These are phyloP conservation scores for Hemiscyllium ocellatum DNA, from an alignment of 2,113 vertebrate species.

Conservation along the genomic window DNA sequence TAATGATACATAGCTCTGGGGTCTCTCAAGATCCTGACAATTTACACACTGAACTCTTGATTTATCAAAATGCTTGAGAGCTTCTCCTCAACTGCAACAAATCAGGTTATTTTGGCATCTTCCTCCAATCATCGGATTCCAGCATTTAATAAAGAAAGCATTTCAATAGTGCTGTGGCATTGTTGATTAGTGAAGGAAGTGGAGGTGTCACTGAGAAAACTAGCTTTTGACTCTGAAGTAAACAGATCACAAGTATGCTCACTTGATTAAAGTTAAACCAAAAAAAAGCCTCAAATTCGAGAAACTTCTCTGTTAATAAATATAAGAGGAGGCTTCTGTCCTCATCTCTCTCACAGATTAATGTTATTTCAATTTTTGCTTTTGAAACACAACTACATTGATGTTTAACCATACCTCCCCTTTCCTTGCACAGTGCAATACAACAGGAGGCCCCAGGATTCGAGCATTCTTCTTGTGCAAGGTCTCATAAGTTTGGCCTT, in stretches of 20 bases:
- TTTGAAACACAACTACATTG: neutral
- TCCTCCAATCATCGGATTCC: neutral
- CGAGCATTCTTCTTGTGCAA: slow-evolving; percentile 78
- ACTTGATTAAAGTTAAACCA: neutral
- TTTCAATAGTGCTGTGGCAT: neutral
- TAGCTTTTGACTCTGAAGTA: neutral
- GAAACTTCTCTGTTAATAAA: neutral
- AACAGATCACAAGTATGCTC: neutral
- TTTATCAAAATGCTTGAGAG: neutral
- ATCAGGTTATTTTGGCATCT: neutral
- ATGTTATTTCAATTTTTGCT: neutral
- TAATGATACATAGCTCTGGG: neutral
- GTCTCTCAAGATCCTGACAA: neutral
- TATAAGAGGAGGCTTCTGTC: neutral
- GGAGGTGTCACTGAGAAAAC: neutral
- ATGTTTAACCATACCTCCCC: slow-evolving; percentile 63
- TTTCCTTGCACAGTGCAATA: slow-evolving; percentile 73
- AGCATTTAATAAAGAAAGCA: neutral
- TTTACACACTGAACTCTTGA: too few species aligned
- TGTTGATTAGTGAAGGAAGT: neutral
- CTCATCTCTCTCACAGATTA: neutral
- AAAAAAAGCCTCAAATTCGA: neutral
- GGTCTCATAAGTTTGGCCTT: slow-evolving; percentile 65
- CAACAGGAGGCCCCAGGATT: slow-evolving; percentile 80
- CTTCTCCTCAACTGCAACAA: too few species aligned